Percentiles rank a stretch among this genome's conserved stretches.
These are phyloP conservation scores for Phyllotreta cruciferae DNA, from an alignment of 2,888 invertebrate species.

Conservation along the genomic window DNA sequence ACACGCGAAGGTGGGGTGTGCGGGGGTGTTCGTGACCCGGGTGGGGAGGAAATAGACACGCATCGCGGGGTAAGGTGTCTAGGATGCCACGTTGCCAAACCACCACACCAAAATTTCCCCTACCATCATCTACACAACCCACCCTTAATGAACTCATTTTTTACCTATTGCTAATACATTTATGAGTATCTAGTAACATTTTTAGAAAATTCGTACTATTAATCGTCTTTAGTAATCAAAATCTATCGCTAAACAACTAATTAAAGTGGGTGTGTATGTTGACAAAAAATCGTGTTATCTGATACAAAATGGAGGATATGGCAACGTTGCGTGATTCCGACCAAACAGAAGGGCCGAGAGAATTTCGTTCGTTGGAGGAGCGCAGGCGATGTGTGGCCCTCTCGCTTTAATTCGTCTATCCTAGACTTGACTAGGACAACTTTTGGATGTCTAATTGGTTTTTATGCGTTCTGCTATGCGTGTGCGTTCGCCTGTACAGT, in stretches of 20 bases:
- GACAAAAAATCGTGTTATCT: background rate
- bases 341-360: conserved; percentile 40
- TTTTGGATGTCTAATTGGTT: conserved; percentile 44
- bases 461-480: conserved; percentile 41
- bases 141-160: no score
- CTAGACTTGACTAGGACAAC: conserved; percentile 47
- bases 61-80: conserved; percentile 54
- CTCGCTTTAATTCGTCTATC: conserved; percentile 39
- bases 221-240: background rate
- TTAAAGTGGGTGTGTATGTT: background rate
- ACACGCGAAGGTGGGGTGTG: conserved; percentile 57
- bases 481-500: conserved; percentile 40
- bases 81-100: conserved; percentile 37
- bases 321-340: conserved; percentile 26
- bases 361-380: conserved; percentile 23
- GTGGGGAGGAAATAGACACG: conserved; percentile 48
- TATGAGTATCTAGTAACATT: no score
- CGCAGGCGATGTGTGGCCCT: conserved; percentile 26
- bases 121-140: no score
- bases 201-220: background rate
- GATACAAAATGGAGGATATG: conserved; percentile 9
- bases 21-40: conserved; percentile 47
- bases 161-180: no score
- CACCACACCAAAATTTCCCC: no score
- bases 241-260: background rate